These are phyloP conservation scores for Nyctereutes procyonoides DNA, from an alignment of 2,113 vertebrate species.

Conservation along the genomic window DNA sequence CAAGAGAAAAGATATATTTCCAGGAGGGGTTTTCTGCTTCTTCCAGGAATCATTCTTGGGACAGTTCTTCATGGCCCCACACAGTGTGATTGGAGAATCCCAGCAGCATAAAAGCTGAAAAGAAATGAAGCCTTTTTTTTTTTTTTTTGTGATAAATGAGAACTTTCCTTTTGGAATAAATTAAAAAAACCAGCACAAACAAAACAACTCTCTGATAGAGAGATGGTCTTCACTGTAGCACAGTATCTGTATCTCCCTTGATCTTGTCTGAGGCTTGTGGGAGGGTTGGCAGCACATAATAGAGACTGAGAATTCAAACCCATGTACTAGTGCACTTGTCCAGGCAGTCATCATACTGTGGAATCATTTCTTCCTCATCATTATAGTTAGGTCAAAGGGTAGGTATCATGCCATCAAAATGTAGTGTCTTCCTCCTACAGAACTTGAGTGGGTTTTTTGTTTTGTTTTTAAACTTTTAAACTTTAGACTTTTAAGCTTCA, in stretches of 20 bases:
- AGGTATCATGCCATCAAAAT: slow-evolving; percentile 20
- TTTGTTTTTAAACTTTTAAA: slow-evolving; percentile 56
- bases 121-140: slow-evolving; percentile 53
- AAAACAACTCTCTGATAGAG: slow-evolving; percentile 26
- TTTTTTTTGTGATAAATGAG: slow-evolving; percentile 72
- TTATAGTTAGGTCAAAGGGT: not conserved
- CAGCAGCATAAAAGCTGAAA: slow-evolving; percentile 60
- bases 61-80: slow-evolving; percentile 75
- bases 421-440: slow-evolving; percentile 14
- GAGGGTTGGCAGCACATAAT: slow-evolving; percentile 17
- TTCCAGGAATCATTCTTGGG: slow-evolving; percentile 80
- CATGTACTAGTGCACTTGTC: not conserved
- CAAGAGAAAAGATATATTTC: slow-evolving; percentile 81
- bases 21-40: slow-evolving; percentile 74
- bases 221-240: slow-evolving; percentile 21
- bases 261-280: slow-evolving; percentile 45
- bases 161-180: slow-evolving; percentile 36
- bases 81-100: slow-evolving; percentile 78
- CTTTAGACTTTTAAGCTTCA: slow-evolving; percentile 67
- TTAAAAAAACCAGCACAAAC: not conserved
- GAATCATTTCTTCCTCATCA: not conserved
- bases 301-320: slow-evolving; percentile 1
- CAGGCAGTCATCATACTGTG: not conserved
- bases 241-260: slow-evolving; percentile 7
- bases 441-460: not conserved